Evolutionary conservation across 2,888 invertebrate species (phyloP), one percentile per base, ranked within the genome.

Genomic region (Blastobasis lacticolella): DNA sequence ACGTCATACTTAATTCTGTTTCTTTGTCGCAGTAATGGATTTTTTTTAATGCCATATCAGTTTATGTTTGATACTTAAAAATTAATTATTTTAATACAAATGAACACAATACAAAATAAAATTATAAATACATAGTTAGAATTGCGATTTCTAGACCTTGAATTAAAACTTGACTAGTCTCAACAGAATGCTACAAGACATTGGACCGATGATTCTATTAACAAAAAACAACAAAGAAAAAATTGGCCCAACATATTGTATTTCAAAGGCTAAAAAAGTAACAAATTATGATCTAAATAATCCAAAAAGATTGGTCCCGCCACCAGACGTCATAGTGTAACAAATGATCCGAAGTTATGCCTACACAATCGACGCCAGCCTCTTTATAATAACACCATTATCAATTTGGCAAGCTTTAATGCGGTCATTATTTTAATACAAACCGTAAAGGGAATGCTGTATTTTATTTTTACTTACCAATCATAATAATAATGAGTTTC

Each of bases 331-430:
- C 71, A 59, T 65, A 64, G 37, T 4, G 36, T 85, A 76, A 87
- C 75, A 82, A 85, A 84, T 86, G 85, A 84, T 79, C 71, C 64
- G 48, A 72, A 75, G 78, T 78, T 73, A 73, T 73, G 73, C 70
- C 63, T 62, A 62, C 67, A 70, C 69, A 67, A 73, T 73, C 69
- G 62, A 57, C 60, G 66, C 61, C 62, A 57, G 66, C 62, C 71
- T 74, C 74, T 73, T 52, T 74, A 75, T 82, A 77, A 80, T 72
- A 78, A 75, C 69, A 76, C 71, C 66, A 87, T 87, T 86, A 87
- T 81, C 82, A 78, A 88, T 87, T 87, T 86, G 78, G 85, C 87
- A 86, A 83, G 87, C 74, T 73, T 73, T 75, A 76, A 73, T 77
- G 60, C 59, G 63, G 64, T 74, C 63, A 77, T 70, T 71, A 73